phyloP scores from a whole-genome alignment of 2,113 vertebrate genomes.

The Mesoclemmys tuberculata region DNA sequence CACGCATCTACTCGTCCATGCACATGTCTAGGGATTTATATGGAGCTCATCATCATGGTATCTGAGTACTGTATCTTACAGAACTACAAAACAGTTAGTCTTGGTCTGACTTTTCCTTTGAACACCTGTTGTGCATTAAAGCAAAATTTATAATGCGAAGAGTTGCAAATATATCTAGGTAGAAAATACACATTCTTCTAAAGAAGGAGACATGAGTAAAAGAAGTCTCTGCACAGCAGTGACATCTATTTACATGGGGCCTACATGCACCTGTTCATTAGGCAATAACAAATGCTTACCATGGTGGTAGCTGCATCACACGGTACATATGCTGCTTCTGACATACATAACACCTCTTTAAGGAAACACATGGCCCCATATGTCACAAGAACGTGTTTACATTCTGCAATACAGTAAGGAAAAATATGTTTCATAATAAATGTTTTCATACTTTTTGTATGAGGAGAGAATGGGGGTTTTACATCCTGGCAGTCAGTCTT shows the following conservation, averaged over 20 bases:
- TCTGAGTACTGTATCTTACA: background rate
- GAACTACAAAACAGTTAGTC: background rate
- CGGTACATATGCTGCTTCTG: slow-evolving; percentile 77
- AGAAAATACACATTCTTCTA: slow-evolving; percentile 63
- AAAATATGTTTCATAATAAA: slow-evolving; percentile 83
- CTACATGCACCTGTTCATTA: slow-evolving; percentile 78
- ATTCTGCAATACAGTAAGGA: slow-evolving; percentile 77
- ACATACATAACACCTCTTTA: slow-evolving; percentile 83
- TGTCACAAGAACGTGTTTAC: slow-evolving; percentile 80
- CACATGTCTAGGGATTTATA: background rate
- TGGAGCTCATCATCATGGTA: background rate
- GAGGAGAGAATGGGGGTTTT: slow-evolving; percentile 69
- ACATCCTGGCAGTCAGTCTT: slow-evolving; percentile 47
- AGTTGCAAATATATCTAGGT: slow-evolving; percentile 35
- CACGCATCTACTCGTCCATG: background rate
- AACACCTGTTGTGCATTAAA: slow-evolving; percentile 9
- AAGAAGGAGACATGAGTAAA: slow-evolving; percentile 51
- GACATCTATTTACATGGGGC: slow-evolving; percentile 75
- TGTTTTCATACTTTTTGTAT: slow-evolving; percentile 78
- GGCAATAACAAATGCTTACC: slow-evolving; percentile 70
- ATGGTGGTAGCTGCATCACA: slow-evolving; percentile 78
- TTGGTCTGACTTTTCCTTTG: slow-evolving; percentile 15
- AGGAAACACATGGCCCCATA: slow-evolving; percentile 84
- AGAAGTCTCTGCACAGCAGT: slow-evolving; percentile 55
- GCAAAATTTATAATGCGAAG: background rate